Evolutionary conservation across 1,140 invertebrate species (phyloP), one percentile per base, ranked within the genome.

Genomic region (Drosophila grimshawi): DNA sequence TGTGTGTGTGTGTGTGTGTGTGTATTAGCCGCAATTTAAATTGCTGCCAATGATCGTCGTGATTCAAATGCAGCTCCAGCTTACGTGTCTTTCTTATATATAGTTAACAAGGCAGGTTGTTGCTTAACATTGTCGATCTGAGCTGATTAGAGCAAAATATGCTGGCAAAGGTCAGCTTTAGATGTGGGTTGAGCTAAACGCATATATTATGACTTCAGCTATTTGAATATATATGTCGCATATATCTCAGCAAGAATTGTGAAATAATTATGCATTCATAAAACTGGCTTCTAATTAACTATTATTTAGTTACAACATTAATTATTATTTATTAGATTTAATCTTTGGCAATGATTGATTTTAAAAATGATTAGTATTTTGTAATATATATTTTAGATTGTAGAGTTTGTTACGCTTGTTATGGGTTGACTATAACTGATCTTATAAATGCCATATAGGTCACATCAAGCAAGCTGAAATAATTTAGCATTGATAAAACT

Each of bases 101-200:
- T 10, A 37, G 62, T 49, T 63, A 48, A 53, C 70, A 80, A 63
- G 46, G 59, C 70, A 80, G 66, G 63, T 75, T 61, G 32, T 33
- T 61, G 32, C 29, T 73, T 30, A n/a, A 60, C 76, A 79, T 79
- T 76, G 55, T 63, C 76, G 56, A 79, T 68, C 57, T 19, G 19
- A 45, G 30, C 77, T 79, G 76, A 79, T 79, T 79, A 79, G 68
- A 63, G 55, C 56, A 33, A 60, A 60, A 60, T 41, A 60, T 46
- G 41, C 41, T 32, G 43, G 19, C 57, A 32, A 32, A 35, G 7
- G 30, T 11, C 33, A 32, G 43, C 43, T 46, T 32, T 43, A 48
- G 19, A 60, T 60, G 43, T 60, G 57, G 57, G 57, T 48, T 46
- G 41, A 11, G 11, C 19, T 45, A 19, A 11, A 45, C 19, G 45